Conservation (phyloP, 1,140 invertebrate species). For the Drosophila takahashii region DNA sequence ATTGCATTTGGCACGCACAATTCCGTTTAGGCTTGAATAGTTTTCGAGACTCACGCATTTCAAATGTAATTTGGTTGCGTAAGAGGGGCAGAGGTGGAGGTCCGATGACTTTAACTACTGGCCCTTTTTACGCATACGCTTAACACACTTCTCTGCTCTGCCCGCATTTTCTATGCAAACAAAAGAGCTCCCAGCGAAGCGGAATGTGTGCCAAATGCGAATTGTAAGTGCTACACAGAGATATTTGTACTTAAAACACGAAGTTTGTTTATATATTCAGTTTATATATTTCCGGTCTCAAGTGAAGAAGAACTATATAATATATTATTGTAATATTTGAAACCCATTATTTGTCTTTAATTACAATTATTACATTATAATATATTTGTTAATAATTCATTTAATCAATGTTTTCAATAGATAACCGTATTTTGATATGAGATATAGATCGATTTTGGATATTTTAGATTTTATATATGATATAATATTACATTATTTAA, state of each 20-base stretch:
- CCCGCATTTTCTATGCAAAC: conserved; percentile 65
- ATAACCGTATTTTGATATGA: no score
- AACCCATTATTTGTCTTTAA: no score
- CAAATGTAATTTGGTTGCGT: conserved; percentile 11
- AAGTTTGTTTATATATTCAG: no score
- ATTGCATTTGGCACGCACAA: conserved; percentile 41
- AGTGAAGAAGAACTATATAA: no score
- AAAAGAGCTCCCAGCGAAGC: conserved; percentile 9
- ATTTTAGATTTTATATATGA: no score
- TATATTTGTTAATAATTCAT: no score
- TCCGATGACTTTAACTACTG: conserved; percentile 22
- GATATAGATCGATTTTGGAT: no score
- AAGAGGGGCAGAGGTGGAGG: conserved; percentile 1
- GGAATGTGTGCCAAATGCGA: conserved; percentile 66
- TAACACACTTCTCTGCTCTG: conserved; percentile 71
- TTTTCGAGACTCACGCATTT: conserved; percentile 26
- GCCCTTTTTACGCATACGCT: conserved; percentile 50
- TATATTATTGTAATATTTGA: no score
- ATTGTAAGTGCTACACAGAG: conserved; percentile 19
- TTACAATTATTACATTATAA: no score
- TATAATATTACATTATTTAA: no score
- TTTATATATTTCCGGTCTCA: no score
- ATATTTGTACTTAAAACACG: not conserved
- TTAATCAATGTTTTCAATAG: no score
- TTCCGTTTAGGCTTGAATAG: not conserved